Conservation (phyloP, 2,797 vertebrate species). For the Crocodylus rhombifer region DNA sequence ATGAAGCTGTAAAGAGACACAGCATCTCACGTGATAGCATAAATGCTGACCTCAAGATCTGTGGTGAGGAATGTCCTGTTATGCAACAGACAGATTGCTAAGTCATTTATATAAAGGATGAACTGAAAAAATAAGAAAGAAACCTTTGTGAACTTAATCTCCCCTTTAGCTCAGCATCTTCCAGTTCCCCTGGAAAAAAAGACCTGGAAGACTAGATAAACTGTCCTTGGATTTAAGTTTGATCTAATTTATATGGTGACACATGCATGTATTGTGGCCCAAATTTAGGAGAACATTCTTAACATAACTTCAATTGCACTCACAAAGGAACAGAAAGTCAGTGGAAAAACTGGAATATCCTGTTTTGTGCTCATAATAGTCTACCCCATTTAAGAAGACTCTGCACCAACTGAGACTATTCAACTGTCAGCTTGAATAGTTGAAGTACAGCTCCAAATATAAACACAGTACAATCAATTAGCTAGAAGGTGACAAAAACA, state of each 20-base stretch:
- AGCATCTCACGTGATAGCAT: not conserved
- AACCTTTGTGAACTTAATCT: constrained; percentile 41
- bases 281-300: constrained; percentile 29
- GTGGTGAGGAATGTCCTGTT: not conserved
- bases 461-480: not conserved
- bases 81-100: not conserved
- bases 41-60: not conserved
- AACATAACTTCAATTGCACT: not conserved
- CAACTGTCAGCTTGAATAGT: no score
- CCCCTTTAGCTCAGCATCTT: constrained; percentile 34
- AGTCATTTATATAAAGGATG: constrained; percentile 54
- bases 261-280: not conserved
- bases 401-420: not conserved
- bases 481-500: not conserved
- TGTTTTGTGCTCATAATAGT: fast-evolving
- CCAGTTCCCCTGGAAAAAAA: constrained; percentile 18
- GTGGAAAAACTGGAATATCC: not conserved
- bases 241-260: constrained; percentile 48
- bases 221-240: constrained; percentile 44
- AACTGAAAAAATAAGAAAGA: not conserved
- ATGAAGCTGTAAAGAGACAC: not conserved
- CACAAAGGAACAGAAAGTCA: not conserved
- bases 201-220: constrained; percentile 21
- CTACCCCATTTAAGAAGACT: not conserved
- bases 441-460: not conserved